Evolutionary conservation across 1,140 invertebrate genomes (phyloP).

Genomic region (Yoshiicerus persimilis): DNA sequence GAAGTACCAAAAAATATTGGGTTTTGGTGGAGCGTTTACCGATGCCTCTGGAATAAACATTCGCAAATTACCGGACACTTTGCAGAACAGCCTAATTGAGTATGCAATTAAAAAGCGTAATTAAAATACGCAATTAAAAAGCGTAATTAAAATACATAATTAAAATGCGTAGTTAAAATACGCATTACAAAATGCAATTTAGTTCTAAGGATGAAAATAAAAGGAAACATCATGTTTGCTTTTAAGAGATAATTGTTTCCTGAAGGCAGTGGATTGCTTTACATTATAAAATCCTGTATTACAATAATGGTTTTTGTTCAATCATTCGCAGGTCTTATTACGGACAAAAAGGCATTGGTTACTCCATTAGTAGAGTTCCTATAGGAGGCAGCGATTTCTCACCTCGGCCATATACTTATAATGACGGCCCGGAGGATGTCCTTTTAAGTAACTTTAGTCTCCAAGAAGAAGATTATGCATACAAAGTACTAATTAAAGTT

Average conservation of each 20-base stretch:
- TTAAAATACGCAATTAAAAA: too few relatives aligned
- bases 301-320: neutral
- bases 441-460: constrained; percentile 67
- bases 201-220: too few relatives aligned
- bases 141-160: too few relatives aligned
- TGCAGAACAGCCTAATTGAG: constrained; percentile 53
- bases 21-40: constrained; percentile 63
- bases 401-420: constrained; percentile 67
- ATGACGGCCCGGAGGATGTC: constrained; percentile 63
- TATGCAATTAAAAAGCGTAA: neutral
- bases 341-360: constrained; percentile 56
- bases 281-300: neutral
- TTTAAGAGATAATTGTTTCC: too few relatives aligned
- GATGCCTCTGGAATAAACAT: constrained; percentile 62
- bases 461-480: constrained; percentile 64
- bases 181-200: too few relatives aligned
- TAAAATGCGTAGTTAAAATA: too few relatives aligned
- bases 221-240: too few relatives aligned
- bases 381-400: constrained; percentile 80
- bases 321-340: constrained; percentile 51
- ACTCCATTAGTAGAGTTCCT: constrained; percentile 59
- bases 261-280: too few relatives aligned
- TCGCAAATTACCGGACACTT: constrained; percentile 50
- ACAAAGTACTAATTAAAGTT: constrained; percentile 70
- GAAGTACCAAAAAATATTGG: constrained; percentile 55